Evolutionary conservation across 2,797 vertebrate species (phyloP).

Genomic region (Micromesistius poutassou): DNA sequence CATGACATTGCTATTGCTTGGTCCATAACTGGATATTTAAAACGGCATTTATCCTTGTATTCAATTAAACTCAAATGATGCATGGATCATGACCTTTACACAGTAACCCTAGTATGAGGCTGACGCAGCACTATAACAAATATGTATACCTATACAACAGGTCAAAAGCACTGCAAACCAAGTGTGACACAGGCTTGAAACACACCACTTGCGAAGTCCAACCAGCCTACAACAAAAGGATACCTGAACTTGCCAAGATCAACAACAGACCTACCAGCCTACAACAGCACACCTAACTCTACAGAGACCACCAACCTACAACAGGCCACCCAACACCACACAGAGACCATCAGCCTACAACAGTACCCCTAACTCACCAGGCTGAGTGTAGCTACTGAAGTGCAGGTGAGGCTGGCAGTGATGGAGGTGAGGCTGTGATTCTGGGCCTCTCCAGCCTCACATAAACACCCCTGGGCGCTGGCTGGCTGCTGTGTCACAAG

Average conservation of each 20-base stretch:
- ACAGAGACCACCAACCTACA: neutral
- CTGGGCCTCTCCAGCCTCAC: conserved; percentile 44
- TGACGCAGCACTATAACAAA: neutral
- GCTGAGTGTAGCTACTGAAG: conserved; percentile 21
- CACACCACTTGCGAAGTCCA: neutral
- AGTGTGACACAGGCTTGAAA: neutral
- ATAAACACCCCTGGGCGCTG: conserved; percentile 47
- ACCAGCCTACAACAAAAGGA: neutral
- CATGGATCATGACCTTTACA: neutral
- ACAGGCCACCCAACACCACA: neutral
- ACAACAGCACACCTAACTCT: neutral
- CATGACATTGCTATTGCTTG: neutral
- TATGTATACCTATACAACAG: neutral
- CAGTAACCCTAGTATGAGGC: neutral
- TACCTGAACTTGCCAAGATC: neutral
- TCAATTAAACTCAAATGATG: neutral
- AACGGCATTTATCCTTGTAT: neutral
- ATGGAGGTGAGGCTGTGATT: conserved; percentile 29
- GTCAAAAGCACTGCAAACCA: neutral
- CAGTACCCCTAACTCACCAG: neutral
- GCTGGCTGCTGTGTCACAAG: conserved; percentile 60
- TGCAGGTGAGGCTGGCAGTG: conserved; percentile 31
- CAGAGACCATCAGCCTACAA: neutral
- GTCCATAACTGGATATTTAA: neutral
- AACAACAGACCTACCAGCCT: neutral